Conservation (phyloP, 2,888 invertebrate species). For the Eudasyphora cyanicolor region DNA sequence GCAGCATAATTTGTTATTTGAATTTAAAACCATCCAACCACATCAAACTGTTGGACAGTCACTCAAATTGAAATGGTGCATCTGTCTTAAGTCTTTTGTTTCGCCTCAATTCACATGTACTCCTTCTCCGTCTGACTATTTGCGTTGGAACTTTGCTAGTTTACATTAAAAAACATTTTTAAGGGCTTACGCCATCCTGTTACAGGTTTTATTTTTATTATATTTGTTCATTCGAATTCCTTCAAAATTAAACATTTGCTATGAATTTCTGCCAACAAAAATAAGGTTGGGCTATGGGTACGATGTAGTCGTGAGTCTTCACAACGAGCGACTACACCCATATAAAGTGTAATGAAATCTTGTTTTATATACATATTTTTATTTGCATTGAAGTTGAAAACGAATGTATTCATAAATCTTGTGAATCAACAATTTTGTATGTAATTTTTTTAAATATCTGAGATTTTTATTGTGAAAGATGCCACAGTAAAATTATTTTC, state of each 20-base stretch:
- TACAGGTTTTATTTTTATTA: background rate
- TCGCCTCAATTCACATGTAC: background rate
- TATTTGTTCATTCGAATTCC: background rate
- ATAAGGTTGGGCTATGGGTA: background rate
- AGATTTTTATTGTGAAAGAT: too few species aligned
- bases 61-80: background rate
- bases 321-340: background rate
- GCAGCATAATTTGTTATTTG: background rate
- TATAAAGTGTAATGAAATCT: background rate
- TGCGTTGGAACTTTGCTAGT: background rate
- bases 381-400: background rate
- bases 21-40: background rate
- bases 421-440: background rate
- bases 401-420: background rate
- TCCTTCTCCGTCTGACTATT: background rate
- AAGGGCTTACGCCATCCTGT: conserved; percentile 9
- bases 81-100: conserved; percentile 2
- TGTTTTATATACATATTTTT: background rate
- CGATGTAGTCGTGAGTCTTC: background rate
- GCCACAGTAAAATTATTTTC: too few species aligned
- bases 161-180: background rate
- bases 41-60: background rate
- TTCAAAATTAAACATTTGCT: background rate
- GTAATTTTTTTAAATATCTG: too few species aligned
- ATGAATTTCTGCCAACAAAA: background rate